Evolutionary conservation across 1,140 invertebrate species (phyloP).

Genomic region (Pseudachorutes palmiensis): DNA sequence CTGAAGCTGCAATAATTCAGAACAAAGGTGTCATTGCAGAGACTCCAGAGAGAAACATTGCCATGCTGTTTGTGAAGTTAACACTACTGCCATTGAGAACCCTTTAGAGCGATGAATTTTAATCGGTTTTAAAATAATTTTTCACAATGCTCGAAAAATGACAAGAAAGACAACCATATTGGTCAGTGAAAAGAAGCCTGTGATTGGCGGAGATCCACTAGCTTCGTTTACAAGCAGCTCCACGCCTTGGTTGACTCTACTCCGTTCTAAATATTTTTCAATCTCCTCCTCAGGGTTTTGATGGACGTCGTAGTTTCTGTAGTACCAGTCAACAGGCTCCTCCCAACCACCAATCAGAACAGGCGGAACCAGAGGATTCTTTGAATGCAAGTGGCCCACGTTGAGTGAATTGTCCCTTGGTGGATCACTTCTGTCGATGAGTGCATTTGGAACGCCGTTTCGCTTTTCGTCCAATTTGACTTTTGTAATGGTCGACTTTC

Average conservation of each 20-base stretch:
- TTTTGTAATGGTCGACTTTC: conserved; percentile 36
- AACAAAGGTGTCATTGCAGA: too few relatives aligned
- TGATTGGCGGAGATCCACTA: too few relatives aligned
- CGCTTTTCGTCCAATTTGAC: conserved; percentile 27
- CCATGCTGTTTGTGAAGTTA: too few relatives aligned
- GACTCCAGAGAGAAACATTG: too few relatives aligned
- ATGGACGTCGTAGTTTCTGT: conserved; percentile 62
- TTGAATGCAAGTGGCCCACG: conserved; percentile 26
- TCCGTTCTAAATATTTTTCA: conserved; percentile 34
- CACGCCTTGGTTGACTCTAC: conserved; percentile 18
- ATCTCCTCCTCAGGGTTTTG: conserved; percentile 28
- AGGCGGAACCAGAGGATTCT: conserved; percentile 14
- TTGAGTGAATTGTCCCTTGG: conserved; percentile 43
- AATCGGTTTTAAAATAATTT: too few relatives aligned
- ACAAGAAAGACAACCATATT: too few relatives aligned
- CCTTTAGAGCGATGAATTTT: too few relatives aligned
- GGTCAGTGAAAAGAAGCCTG: too few relatives aligned
- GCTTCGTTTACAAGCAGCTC: conserved; percentile 7
- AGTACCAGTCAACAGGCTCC: conserved; percentile 63
- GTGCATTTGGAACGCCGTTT: neutral
- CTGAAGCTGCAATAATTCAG: too few relatives aligned
- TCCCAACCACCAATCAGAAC: conserved; percentile 38
- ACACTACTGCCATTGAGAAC: too few relatives aligned
- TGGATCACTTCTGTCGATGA: conserved; percentile 8
- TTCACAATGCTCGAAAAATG: too few relatives aligned